Base-by-base conservation (phyloP, 2,113 vertebrate genomes). In the Heterochromis multidens region DNA sequence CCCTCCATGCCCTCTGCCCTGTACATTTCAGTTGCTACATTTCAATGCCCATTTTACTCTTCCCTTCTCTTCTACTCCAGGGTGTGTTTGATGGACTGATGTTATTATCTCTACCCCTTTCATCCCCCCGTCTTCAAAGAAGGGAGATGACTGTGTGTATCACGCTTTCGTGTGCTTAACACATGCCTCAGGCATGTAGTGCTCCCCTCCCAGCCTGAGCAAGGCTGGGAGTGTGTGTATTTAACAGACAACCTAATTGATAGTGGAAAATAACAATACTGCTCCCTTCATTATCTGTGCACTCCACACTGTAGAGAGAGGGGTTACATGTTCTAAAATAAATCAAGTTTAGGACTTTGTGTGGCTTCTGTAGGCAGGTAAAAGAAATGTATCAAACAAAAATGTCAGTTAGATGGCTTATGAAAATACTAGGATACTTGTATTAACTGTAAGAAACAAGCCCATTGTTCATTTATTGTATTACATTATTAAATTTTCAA, bases 81-180 rank as follows among this genome's bases (percentile, higher is more conserved):
- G 65, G 59, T 84, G 59, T 86, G 79, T 90, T 91, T 93, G 93
- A 94, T 90, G 89, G 88, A 91, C 89, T 90, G 92, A 88, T 89
- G 92, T 86, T 93, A 94, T 95, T 94, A 94, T 90, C 86, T 82
- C 52, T 10, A 82, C 81, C 27, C 84, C 88, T 83, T 91, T 94
- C 87, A 90, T 70, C 62, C 17, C 61, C 70, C 65, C 1, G 2
- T 91, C 91, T 92, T 93, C 86, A 94, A 93, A 94, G 92, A 12
- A 89, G 72, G 80, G 43, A 77, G 82, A 81, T 35, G 82, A 86
- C 83, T 89, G 86, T 88, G 91, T 92, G 83, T 81, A 88, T 90
- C 65, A 91, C 40, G 91, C 86, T 77, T 88, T 79, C 90, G 84
- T 83, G 84, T 77, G 79, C 88, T 92, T 91, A 91, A 88, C 86